Conservation (phyloP, 2,888 invertebrate species). For the Bibio marci region DNA sequence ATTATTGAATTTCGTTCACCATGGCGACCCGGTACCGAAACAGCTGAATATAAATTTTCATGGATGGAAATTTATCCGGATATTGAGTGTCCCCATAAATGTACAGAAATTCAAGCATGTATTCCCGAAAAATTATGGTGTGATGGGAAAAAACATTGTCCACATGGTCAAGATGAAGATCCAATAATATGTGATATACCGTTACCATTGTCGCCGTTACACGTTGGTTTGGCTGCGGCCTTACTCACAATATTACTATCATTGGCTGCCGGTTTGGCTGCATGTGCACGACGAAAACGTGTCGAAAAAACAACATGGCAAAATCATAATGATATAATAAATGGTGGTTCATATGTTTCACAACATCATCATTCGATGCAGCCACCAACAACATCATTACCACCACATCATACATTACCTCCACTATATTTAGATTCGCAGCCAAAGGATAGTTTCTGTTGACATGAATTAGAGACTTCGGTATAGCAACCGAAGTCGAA, state of each 20-base stretch:
- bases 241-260: constrained; percentile 42
- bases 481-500: constrained; percentile 13
- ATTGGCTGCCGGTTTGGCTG: constrained; percentile 35
- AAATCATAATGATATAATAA: constrained; percentile 4
- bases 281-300: constrained; percentile 34
- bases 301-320: constrained; percentile 29
- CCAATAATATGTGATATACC: constrained; percentile 57
- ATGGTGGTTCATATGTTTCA: constrained; percentile 3
- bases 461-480: constrained; percentile 38
- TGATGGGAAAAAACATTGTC: constrained; percentile 62
- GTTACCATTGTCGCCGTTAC: constrained; percentile 46
- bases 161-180: constrained; percentile 66
- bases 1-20: constrained; percentile 8
- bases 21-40: constrained; percentile 4
- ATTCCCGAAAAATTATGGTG: constrained; percentile 65
- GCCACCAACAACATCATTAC: constrained; percentile 5
- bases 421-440: constrained; percentile 36
- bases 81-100: constrained; percentile 31
- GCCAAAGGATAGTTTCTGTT: constrained; percentile 56
- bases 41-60: constrained; percentile 8
- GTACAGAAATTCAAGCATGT: constrained; percentile 66
- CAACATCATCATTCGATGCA: constrained; percentile 10
- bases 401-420: constrained; percentile 12
- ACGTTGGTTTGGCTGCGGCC: constrained; percentile 46
- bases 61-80: constrained; percentile 12